Conservation (phyloP, 2,797 vertebrate species). For the Falco naumanni region DNA sequence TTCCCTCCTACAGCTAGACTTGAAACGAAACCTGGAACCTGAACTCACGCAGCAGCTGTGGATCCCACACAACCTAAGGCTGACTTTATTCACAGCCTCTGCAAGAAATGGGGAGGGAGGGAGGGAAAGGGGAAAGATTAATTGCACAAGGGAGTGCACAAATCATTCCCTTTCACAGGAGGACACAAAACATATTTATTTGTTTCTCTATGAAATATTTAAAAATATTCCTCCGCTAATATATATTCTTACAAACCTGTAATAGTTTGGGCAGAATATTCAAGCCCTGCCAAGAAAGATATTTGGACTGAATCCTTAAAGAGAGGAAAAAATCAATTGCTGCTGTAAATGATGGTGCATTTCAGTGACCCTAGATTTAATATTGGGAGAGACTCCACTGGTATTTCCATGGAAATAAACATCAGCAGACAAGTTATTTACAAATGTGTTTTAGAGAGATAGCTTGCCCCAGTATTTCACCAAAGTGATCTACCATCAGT, state of each 20-base stretch:
- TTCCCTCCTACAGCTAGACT: neutral
- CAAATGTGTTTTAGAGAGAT: neutral
- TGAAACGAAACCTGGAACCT: neutral
- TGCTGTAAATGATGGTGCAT: neutral
- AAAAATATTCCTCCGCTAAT: neutral
- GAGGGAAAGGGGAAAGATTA: neutral
- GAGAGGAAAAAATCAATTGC: slow-evolving; percentile 26
- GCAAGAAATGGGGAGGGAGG: neutral
- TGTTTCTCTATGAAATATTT: slow-evolving; percentile 26
- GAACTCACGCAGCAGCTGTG: neutral
- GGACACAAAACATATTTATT: neutral
- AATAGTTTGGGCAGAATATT: slow-evolving; percentile 15
- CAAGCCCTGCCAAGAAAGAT: slow-evolving; percentile 17
- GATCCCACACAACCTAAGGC: neutral
- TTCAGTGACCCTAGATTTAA: neutral
- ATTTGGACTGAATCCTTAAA: neutral
- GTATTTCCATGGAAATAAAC: slow-evolving; percentile 6
- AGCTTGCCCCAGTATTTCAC: neutral
- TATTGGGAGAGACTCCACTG: neutral
- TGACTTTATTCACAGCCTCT: neutral
- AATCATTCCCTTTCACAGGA: neutral
- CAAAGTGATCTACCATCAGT: neutral
- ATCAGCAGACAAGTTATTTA: slow-evolving; percentile 17
- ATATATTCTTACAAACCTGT: neutral
- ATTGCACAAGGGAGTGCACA: neutral